Evolutionary conservation across 1,140 invertebrate species (phyloP).

Genomic region (Chelonus insularis): DNA sequence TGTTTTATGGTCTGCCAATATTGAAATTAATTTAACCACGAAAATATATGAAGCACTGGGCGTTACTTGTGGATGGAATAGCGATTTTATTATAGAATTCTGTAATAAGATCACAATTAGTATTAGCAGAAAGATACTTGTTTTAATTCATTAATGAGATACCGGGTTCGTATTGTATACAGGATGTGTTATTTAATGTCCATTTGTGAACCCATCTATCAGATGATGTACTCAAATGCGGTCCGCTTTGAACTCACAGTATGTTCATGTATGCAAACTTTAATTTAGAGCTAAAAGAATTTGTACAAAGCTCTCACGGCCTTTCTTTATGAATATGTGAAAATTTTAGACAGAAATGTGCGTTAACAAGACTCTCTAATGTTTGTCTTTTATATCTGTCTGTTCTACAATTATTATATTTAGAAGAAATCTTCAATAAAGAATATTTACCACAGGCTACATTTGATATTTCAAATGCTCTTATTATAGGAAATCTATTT

Average conservation of each 20-base stretch:
- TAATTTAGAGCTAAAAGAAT: constrained; percentile 15
- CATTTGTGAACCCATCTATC: constrained; percentile 28
- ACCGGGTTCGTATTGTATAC: constrained; percentile 19
- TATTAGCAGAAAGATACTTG: constrained; percentile 18
- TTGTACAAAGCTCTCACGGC: constrained; percentile 25
- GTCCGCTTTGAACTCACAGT: too few relatives aligned
- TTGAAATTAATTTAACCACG: constrained; percentile 16
- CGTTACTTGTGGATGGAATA: constrained; percentile 25
- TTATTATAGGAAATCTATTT: too few relatives aligned
- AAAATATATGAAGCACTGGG: constrained; percentile 26
- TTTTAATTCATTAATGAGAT: constrained; percentile 26
- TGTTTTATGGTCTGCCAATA: constrained; percentile 27
- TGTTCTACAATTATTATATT: background rate
- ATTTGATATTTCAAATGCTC: too few relatives aligned
- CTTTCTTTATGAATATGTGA: constrained; percentile 22
- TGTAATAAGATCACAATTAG: constrained; percentile 19
- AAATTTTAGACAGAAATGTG: constrained; percentile 2
- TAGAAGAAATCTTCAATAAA: background rate
- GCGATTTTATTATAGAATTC: constrained; percentile 13
- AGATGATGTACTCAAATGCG: constrained; percentile 27
- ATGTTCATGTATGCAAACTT: constrained; percentile 27
- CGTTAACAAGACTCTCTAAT: background rate
- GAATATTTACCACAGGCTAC: too few relatives aligned
- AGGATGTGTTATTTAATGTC: constrained; percentile 31
- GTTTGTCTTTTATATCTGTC: background rate